These are phyloP conservation scores for Microcebus ravelobensis DNA, from an alignment of 2,113 vertebrate genomes.

Conservation along the genomic window DNA sequence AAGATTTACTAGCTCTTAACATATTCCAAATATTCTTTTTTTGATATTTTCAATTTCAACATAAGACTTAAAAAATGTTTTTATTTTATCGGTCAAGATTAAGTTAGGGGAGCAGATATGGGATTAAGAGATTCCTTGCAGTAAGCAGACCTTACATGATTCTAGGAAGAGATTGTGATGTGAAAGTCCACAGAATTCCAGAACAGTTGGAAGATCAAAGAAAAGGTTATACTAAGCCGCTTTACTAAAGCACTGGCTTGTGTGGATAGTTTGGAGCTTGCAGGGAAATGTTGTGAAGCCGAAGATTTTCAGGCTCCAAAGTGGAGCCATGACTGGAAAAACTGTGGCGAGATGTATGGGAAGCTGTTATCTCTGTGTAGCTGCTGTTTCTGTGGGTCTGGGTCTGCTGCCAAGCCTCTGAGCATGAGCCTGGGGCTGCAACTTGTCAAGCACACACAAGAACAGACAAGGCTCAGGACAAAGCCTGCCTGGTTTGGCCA, in stretches of 20 bases:
- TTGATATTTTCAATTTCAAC: not conserved
- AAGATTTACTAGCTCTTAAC: not conserved
- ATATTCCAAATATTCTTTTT: not conserved
- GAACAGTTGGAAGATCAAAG: not conserved
- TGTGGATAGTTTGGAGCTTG: not conserved
- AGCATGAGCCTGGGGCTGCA: not conserved
- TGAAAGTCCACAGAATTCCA: not conserved
- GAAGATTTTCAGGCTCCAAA: not conserved
- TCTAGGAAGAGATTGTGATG: not conserved
- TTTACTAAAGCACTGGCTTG: not conserved
- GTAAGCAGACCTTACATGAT: not conserved
- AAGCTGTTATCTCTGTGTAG: not conserved
- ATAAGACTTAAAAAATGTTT: not conserved
- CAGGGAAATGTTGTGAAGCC: not conserved
- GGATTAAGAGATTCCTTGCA: slow-evolving; percentile 8
- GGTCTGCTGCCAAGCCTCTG: not conserved
- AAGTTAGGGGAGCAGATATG: not conserved
- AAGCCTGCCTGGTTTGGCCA: not conserved
- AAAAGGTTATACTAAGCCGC: not conserved
- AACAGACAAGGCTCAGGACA: not conserved
- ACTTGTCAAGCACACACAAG: not conserved
- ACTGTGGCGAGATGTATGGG: not conserved
- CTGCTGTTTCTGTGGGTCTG: not conserved
- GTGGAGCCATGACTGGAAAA: not conserved
- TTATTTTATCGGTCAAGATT: not conserved